Conservation (phyloP, 2,888 invertebrate species). For the Melangyna quadrimaculata region DNA sequence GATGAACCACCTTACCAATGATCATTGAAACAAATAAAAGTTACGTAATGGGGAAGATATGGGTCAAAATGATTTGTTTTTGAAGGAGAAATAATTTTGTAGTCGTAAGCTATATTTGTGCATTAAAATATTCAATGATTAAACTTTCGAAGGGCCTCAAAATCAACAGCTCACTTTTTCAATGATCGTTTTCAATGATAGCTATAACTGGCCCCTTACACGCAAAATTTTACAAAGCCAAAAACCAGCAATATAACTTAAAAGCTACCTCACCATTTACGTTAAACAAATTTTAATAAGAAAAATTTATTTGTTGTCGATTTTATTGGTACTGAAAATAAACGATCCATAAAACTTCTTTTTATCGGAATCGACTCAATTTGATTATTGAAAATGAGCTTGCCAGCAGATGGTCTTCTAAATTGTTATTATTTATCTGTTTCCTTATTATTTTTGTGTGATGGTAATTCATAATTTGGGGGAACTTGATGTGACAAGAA, state of each 20-base stretch:
- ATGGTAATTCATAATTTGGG: neutral
- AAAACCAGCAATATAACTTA: neutral
- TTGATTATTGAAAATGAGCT: neutral
- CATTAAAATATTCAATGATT: no score
- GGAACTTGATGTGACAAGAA: neutral
- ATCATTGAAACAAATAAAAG: no score
- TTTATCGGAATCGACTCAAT: neutral
- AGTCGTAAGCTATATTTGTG: no score
- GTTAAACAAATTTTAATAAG: neutral
- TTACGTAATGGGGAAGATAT: no score
- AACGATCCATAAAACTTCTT: neutral
- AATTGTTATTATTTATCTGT: neutral
- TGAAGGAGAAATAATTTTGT: no score
- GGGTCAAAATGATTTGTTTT: no score
- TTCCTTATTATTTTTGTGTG: slow-evolving; percentile 10
- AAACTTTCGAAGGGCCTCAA: no score
- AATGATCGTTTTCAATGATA: no score
- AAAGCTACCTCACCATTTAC: neutral
- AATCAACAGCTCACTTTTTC: no score
- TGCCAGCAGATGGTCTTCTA: neutral
- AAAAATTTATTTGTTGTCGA: neutral
- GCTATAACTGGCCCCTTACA: no score
- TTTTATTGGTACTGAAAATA: neutral
- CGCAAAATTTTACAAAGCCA: neutral
- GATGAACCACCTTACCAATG: no score